Evolutionary conservation across 1,140 invertebrate genomes (phyloP).

Genomic region (Rhizoglyphus robini): DNA sequence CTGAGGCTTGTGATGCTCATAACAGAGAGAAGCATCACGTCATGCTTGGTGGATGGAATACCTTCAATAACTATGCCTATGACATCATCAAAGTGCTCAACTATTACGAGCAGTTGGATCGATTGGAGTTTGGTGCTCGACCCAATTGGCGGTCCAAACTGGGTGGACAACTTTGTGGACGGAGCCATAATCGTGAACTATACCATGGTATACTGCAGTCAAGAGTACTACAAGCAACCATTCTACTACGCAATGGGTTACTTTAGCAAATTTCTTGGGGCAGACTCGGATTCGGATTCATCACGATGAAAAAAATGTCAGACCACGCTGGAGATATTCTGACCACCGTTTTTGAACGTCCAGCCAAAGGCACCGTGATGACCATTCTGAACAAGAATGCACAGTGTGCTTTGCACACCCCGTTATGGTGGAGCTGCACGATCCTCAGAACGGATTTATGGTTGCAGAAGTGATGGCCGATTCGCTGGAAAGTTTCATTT

Average conservation of each 20-base stretch:
- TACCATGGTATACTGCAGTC: too few relatives aligned
- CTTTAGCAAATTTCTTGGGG: constrained; percentile 13
- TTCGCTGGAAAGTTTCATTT: not conserved
- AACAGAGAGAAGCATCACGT: too few relatives aligned
- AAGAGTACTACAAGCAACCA: constrained; percentile 42
- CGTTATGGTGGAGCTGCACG: not conserved
- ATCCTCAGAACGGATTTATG: not conserved
- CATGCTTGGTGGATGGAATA: too few relatives aligned
- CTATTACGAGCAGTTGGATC: too few relatives aligned
- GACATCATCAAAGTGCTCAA: too few relatives aligned
- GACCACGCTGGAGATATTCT: not conserved
- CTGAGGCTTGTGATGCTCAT: too few relatives aligned
- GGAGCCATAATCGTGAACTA: too few relatives aligned
- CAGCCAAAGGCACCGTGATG: not conserved
- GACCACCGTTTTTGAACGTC: not conserved
- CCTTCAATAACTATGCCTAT: too few relatives aligned
- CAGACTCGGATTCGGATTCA: not conserved
- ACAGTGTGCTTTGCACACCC: too few relatives aligned
- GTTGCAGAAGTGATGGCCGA: not conserved
- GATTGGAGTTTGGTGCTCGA: too few relatives aligned
- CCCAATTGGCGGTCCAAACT: too few relatives aligned
- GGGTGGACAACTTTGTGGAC: too few relatives aligned
- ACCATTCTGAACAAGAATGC: not conserved
- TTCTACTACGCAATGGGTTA: constrained; percentile 43
- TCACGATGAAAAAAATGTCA: not conserved